Base-by-base conservation (phyloP, 2,797 vertebrate genomes). In the Microctenopoma stevenorrisi region DNA sequence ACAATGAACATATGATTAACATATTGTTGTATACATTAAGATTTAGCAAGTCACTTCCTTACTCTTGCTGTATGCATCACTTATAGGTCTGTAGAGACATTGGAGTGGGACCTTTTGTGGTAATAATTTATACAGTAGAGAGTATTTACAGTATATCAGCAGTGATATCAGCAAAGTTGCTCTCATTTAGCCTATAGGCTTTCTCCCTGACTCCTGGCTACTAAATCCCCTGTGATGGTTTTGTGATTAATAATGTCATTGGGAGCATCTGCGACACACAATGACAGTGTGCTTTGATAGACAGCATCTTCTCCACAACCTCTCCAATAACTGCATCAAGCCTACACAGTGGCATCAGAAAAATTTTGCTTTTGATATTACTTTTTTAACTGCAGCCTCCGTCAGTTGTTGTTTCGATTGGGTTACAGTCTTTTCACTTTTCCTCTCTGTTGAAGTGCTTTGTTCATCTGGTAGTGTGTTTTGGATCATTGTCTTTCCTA, bases 181-280 rank as follows among this genome's bases (percentile, higher is more conserved):
- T 68, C 28, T 76, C 63, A 56, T 71, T 76, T 67, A 30, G 56
- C 53, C 71, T 67, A 18, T 46, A 42, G 61, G 61, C 74, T 82
- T 83, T 86, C 71, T 62, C 75, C 68, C 62, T 80, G 78, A 87
- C 81, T 84, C 55, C 68, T 72, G 74, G 74, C 78, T 52, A 52
- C 63, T 71, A 61, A 86, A 86, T 85, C 79, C 53, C 46, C 7
- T 55, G 33, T 61, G 42, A 42, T 81, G 61, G 55, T 53, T 60
- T 62, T 56, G 44, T 84, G 86, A 87, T 84, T 64, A 51, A 82
- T 63, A 78, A 83, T 68, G 55, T 89, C 78, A 83, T 78, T 70
- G 74, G 65, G 42, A 56, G 48, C 55, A 68, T 85, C 65, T 72
- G 42, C 56, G 76, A 77, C 76, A 71, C 72, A 64, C 37, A 66